Evolutionary conservation across 2,888 invertebrate genomes (phyloP).

Genomic region (Nemurella pictetii): DNA sequence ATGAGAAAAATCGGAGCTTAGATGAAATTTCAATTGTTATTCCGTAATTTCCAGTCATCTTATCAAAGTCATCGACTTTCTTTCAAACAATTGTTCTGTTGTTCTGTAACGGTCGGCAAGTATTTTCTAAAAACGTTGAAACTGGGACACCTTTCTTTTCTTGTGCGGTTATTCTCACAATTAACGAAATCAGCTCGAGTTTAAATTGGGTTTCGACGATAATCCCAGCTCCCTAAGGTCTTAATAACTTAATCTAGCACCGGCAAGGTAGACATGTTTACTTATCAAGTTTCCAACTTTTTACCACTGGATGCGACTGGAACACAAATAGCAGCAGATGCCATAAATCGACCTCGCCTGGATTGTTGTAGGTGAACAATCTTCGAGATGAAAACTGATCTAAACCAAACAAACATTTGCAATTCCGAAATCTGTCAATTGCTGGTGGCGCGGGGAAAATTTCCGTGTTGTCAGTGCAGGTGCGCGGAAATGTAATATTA

Average conservation of each 20-base stretch:
- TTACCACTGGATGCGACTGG: background rate
- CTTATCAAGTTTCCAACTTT: constrained; percentile 32
- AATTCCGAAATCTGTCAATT: background rate
- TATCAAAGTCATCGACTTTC: too few relatives aligned
- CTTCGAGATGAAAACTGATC: background rate
- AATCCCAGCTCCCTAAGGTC: constrained; percentile 34
- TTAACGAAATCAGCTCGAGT: background rate
- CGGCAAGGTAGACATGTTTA: constrained; percentile 34
- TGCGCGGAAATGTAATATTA: background rate
- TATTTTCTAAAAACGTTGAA: background rate
- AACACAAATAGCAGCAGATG: background rate
- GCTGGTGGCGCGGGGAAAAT: too few relatives aligned
- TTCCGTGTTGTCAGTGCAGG: background rate
- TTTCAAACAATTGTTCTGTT: too few relatives aligned
- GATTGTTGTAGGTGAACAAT: background rate
- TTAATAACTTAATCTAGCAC: constrained; percentile 35
- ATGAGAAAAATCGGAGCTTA: too few relatives aligned
- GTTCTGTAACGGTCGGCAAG: background rate
- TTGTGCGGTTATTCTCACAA: background rate
- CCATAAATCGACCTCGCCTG: background rate
- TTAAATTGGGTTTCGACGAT: background rate
- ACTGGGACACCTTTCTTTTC: background rate
- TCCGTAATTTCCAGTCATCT: too few relatives aligned
- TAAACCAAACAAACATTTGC: background rate
- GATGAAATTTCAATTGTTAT: too few relatives aligned